A percentile compares a stretch with the other conserved stretches of the same genome.
Conservation (phyloP, 2,888 invertebrate species). For the Mayetiola destructor region DNA sequence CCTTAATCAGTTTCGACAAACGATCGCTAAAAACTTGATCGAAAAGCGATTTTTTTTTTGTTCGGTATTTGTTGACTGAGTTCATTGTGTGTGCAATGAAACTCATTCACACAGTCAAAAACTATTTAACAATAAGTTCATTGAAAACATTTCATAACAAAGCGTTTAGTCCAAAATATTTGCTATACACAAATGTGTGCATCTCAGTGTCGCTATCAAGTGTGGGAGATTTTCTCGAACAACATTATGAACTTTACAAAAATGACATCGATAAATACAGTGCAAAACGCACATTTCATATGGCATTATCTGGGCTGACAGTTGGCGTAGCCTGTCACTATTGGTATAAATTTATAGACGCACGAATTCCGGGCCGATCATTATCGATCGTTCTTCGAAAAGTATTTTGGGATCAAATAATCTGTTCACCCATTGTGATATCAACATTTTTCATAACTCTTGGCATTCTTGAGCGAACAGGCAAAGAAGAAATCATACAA, state of each 20-base stretch:
- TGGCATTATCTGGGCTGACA: conserved; percentile 61
- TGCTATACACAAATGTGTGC: conserved; percentile 64
- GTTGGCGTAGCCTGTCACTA: conserved; percentile 70
- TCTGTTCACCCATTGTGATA: conserved; percentile 72
- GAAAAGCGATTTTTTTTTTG: no score
- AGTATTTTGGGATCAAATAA: conserved; percentile 63
- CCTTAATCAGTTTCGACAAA: no score
- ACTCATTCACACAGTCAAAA: neutral
- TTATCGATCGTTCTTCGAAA: conserved; percentile 55
- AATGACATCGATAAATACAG: conserved; percentile 44
- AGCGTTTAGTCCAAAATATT: conserved; percentile 48
- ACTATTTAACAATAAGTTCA: neutral
- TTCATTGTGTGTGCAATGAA: neutral
- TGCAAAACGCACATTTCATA: conserved; percentile 49
- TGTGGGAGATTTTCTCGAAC: conserved; percentile 65
- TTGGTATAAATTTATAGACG: conserved; percentile 72
- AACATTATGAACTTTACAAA: conserved; percentile 54
- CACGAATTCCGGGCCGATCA: conserved; percentile 51
- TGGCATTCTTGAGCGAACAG: conserved; percentile 52
- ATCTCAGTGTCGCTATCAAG: conserved; percentile 64
- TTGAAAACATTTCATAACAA: neutral
- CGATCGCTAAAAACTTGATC: no score
- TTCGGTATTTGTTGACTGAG: conserved; percentile 1
- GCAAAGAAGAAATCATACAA: conserved; percentile 43
- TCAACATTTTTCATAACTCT: conserved; percentile 61